Percentiles rank a stretch among this genome's conserved stretches.
Evolutionary conservation across 2,888 invertebrate genomes (phyloP).

Genomic region (Eristalinus aeneus): DNA sequence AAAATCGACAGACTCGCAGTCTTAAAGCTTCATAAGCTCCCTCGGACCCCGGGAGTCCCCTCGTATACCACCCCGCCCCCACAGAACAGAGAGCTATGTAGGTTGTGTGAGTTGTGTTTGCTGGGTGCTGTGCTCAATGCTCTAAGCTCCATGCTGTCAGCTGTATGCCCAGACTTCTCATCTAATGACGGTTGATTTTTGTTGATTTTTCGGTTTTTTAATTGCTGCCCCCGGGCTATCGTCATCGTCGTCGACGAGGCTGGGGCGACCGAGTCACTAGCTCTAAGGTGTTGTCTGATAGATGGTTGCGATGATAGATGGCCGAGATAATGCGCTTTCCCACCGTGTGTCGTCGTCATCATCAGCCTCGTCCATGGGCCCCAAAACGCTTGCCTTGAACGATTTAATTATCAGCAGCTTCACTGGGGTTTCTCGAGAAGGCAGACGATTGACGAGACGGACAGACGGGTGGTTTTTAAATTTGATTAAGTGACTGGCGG

Average conservation of each 20-base stretch:
- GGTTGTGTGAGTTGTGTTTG: too few species aligned
- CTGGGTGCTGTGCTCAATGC: too few species aligned
- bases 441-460: not conserved
- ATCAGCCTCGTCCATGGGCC: not conserved
- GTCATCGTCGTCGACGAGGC: not conserved
- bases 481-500: too few species aligned
- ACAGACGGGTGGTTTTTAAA: constrained; percentile 1
- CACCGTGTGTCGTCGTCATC: constrained; percentile 24
- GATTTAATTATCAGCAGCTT: not conserved
- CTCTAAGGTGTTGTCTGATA: not conserved
- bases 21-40: not conserved
- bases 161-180: too few species aligned
- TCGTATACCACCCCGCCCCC: too few species aligned
- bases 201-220: constrained; percentile 61
- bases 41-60: too few species aligned
- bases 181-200: constrained; percentile 59
- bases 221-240: constrained; percentile 38
- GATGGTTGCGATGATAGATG: constrained; percentile 56
- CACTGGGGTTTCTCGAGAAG: not conserved
- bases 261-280: not conserved
- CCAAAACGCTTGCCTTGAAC: not conserved
- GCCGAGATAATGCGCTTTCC: constrained; percentile 37
- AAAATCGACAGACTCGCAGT: constrained; percentile 7
- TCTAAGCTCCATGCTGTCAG: too few species aligned
- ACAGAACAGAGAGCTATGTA: too few species aligned